These are phyloP conservation scores for Buteo buteo DNA, from an alignment of 2,113 vertebrate genomes.

Conservation along the genomic window DNA sequence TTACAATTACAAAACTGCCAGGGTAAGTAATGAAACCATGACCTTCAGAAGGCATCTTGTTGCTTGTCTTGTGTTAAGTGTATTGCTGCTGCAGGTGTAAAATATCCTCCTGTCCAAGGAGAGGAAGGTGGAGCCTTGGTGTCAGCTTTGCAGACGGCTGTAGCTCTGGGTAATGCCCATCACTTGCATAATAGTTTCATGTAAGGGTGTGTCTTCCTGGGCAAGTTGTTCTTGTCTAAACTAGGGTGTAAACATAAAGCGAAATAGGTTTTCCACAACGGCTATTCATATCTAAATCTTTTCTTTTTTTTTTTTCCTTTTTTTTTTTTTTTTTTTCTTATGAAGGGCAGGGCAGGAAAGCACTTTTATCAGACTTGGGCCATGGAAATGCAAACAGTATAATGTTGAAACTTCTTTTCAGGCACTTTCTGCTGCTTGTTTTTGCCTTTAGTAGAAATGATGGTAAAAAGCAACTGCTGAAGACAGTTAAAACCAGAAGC, in stretches of 20 bases:
- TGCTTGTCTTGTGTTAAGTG: not conserved
- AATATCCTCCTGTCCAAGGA: not conserved
- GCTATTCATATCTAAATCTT: not conserved
- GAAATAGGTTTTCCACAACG: not conserved
- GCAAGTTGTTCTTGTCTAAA: not conserved
- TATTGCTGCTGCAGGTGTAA: not conserved
- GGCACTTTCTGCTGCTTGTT: not conserved
- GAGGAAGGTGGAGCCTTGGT: not conserved
- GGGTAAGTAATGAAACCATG: not conserved
- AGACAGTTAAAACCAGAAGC: not conserved
- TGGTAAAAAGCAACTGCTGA: not conserved
- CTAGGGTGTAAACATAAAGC: not conserved
- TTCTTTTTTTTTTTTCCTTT: too few species aligned
- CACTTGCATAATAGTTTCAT: constrained; percentile 21
- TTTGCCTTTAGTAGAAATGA: not conserved
- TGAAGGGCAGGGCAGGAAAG: not conserved
- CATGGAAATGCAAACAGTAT: not conserved
- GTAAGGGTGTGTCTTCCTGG: constrained; percentile 9
- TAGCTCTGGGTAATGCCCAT: not conserved
- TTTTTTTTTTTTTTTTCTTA: too few species aligned
- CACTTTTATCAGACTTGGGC: not conserved
- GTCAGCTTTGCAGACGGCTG: not conserved
- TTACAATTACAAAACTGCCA: not conserved
- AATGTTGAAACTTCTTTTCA: not conserved
- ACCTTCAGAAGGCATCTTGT: not conserved